Percentiles rank a stretch among this genome's conserved stretches.
Evolutionary conservation across 92 coral and sea anemone genomes (phyloP).

Genomic region (Parazoanthus swiftii): DNA sequence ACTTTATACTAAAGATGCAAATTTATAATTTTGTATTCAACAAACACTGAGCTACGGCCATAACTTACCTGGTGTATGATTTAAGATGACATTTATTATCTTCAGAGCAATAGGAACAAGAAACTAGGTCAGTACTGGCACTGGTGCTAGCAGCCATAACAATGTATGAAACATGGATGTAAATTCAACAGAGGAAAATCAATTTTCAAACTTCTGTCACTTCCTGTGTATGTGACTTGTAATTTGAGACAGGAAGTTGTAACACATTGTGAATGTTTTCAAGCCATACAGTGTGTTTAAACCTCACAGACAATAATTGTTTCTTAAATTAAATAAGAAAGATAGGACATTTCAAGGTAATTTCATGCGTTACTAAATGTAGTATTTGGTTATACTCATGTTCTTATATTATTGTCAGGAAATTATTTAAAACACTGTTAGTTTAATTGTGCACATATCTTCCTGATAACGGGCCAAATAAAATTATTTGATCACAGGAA

Average conservation of each 20-base stretch:
- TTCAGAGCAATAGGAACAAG: conserved; percentile 39
- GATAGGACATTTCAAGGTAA: background rate
- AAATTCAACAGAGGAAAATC: conserved; percentile 30
- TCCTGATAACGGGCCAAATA: no score
- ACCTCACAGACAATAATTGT: conserved; percentile 2
- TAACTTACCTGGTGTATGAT: conserved; percentile 35
- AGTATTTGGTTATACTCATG: background rate
- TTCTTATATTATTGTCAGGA: no score
- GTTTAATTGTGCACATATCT: no score
- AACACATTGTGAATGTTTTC: background rate
- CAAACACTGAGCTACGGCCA: conserved; percentile 30
- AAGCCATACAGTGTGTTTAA: background rate
- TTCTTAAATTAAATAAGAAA: background rate
- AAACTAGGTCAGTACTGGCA: conserved; percentile 32
- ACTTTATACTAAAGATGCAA: background rate
- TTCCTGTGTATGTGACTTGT: conserved; percentile 35
- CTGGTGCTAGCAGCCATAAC: conserved; percentile 22
- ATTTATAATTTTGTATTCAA: conserved; percentile 7
- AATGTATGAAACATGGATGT: background rate
- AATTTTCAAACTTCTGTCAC: conserved; percentile 7
- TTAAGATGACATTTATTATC: conserved; percentile 38
- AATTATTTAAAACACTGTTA: no score
- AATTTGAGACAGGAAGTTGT: conserved; percentile 28
- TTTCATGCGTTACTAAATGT: conserved; percentile 9
- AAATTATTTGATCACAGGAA: no score